phyloP scores from a whole-genome alignment of 2,797 vertebrate species.

The Poecilia velifera region DNA sequence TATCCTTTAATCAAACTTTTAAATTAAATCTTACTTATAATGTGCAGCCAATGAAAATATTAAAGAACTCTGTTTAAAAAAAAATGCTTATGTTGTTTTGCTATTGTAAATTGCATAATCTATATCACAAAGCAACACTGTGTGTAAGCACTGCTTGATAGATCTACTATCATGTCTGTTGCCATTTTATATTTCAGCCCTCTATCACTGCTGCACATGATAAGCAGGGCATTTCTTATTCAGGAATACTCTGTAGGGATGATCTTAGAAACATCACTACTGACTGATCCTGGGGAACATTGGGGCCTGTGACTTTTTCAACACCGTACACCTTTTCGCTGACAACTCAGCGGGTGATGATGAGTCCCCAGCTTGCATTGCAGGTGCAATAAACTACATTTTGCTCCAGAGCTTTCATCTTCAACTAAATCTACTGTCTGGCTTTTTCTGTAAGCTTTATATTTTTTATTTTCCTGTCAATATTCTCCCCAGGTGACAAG shows the following conservation, averaged over 20 bases:
- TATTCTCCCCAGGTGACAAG: background rate
- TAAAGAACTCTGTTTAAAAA: background rate
- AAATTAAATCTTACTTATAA: background rate
- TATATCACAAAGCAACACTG: background rate
- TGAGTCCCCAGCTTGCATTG: conserved; percentile 5
- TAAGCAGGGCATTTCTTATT: conserved; percentile 6
- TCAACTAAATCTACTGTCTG: background rate
- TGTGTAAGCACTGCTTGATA: background rate
- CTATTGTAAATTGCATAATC: background rate
- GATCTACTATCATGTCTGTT: too few species aligned
- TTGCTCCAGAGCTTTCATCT: background rate
- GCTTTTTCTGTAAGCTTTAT: conserved; percentile 1
- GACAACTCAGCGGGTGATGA: conserved; percentile 9
- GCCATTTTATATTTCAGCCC: background rate
- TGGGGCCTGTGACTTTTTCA: conserved; percentile 6
- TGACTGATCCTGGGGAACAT: conserved; percentile 2
- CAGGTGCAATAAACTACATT: conserved; percentile 6
- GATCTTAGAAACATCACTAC: conserved; percentile 9
- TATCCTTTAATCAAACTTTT: background rate
- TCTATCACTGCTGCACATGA: conserved; percentile 8
- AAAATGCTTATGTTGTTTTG: background rate
- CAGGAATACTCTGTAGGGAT: background rate
- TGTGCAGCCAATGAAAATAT: background rate
- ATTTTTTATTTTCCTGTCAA: conserved; percentile 7
- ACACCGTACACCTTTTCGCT: conserved; percentile 4